Conservation (phyloP, 1,140 invertebrate genomes). For the Papilio dardanus region DNA sequence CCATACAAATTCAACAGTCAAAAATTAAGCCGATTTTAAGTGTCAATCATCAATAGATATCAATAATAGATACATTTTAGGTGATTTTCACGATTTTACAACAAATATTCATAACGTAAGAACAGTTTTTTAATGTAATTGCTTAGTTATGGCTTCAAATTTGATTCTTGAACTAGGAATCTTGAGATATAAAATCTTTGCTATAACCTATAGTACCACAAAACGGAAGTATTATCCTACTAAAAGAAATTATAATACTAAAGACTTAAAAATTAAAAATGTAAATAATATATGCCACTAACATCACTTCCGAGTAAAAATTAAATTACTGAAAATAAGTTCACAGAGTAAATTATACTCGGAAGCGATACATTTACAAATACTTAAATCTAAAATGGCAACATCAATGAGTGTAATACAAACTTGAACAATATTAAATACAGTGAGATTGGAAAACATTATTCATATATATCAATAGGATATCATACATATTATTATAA, state of each 20-base stretch:
- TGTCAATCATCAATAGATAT: no score
- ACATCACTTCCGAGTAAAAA: constrained; percentile 21
- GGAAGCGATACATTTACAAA: constrained; percentile 1
- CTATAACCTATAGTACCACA: neutral
- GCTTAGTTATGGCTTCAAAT: neutral
- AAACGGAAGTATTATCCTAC: constrained; percentile 2
- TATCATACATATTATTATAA: constrained; percentile 6
- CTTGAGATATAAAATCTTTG: neutral
- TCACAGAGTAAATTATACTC: constrained; percentile 10
- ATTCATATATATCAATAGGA: neutral
- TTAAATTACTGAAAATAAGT: neutral
- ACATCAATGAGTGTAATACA: constrained; percentile 12
- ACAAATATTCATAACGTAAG: no score
- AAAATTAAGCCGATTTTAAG: neutral
- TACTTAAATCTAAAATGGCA: constrained; percentile 16
- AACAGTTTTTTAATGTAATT: no score
- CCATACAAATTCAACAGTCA: neutral
- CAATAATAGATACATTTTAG: no score
- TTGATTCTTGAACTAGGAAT: neutral
- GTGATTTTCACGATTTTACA: no score
- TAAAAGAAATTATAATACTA: constrained; percentile 4
- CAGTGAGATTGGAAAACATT: constrained; percentile 1
- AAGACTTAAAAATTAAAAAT: neutral
- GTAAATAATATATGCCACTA: neutral
- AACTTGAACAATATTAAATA: constrained; percentile 18